Evolutionary conservation across 2,888 invertebrate genomes (phyloP).

Genomic region (Rhopalosiphum nymphaeae): DNA sequence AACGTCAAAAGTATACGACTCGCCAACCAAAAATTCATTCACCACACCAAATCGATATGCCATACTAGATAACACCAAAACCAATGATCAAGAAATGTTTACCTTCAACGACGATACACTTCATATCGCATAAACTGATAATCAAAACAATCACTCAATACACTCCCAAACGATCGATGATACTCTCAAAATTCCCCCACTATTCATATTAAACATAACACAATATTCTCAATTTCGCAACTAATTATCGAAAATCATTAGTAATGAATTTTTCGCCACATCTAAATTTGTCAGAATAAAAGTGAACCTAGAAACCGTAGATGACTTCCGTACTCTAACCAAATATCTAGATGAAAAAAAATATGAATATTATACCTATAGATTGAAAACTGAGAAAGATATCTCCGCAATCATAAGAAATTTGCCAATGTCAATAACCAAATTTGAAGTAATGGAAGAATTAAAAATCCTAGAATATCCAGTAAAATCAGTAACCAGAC

Average conservation of each 20-base stretch:
- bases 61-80: too few species aligned
- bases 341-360: neutral
- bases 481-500: conserved; percentile 20
- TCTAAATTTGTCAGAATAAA: neutral
- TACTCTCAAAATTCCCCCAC: too few species aligned
- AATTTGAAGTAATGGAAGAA: conserved; percentile 29
- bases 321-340: neutral
- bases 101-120: too few species aligned
- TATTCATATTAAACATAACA: conserved; percentile 6
- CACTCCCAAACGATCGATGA: too few species aligned
- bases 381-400: conserved; percentile 7
- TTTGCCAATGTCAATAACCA: neutral
- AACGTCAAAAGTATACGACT: too few species aligned
- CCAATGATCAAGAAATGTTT: too few species aligned
- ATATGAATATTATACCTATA: conserved; percentile 4
- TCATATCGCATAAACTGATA: too few species aligned
- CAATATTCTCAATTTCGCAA: conserved; percentile 24
- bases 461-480: conserved; percentile 21
- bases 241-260: neutral
- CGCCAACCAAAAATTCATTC: too few species aligned
- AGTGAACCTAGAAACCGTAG: neutral
- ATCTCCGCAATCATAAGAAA: neutral
- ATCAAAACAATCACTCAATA: too few species aligned
- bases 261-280: too few species aligned
- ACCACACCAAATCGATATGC: too few species aligned